Conservation (phyloP, 2,888 invertebrate species). For the Mylabris sibirica region DNA sequence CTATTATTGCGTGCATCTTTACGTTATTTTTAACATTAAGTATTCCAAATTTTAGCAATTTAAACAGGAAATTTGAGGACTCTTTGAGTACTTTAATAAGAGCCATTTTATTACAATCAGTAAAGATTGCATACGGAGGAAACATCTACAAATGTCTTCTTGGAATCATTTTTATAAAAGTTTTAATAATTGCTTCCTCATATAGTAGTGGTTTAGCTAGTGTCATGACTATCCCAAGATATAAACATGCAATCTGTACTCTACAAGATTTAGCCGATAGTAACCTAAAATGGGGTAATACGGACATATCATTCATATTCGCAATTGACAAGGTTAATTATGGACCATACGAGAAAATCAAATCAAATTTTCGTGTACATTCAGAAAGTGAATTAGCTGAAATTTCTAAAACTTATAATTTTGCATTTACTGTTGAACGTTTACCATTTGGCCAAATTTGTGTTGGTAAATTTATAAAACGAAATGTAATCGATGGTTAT, state of each 20-base stretch:
- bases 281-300: conserved; percentile 67
- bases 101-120: not conserved
- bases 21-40: not conserved
- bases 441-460: conserved; percentile 2
- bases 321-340: conserved; percentile 57
- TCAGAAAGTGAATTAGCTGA: conserved; percentile 22
- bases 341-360: conserved; percentile 43
- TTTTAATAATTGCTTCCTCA: conserved; percentile 68
- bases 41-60: not conserved
- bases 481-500: conserved; percentile 22
- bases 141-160: conserved; percentile 57
- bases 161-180: conserved; percentile 64
- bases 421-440: not conserved
- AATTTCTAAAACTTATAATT: not conserved
- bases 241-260: conserved; percentile 67
- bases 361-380: conserved; percentile 39
- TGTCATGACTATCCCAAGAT: conserved; percentile 72
- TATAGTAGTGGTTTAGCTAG: conserved; percentile 74
- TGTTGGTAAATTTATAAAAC: conserved; percentile 23
- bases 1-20: not conserved
- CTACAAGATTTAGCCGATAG: conserved; percentile 65
- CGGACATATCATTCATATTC: conserved; percentile 70
- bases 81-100: not conserved
- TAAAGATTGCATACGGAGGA: conserved; percentile 27
- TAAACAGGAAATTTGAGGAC: not conserved